These are phyloP conservation scores for Poecilia gillii DNA, from an alignment of 2,797 vertebrate genomes.

Conservation along the genomic window DNA sequence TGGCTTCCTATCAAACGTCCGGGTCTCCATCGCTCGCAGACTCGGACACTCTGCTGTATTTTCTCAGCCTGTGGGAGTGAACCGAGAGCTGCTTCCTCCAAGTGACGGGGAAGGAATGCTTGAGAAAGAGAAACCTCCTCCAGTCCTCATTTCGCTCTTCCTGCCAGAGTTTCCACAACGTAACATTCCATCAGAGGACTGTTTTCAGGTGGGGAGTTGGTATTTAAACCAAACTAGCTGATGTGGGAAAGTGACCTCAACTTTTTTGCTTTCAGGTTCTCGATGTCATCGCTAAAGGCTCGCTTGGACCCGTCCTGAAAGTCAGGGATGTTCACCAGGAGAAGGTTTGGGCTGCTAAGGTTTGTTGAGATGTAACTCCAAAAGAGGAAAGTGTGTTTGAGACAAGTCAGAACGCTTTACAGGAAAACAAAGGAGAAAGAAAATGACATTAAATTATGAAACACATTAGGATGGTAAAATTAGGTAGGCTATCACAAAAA, in stretches of 20 bases:
- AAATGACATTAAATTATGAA: background rate
- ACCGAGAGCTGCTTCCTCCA: slow-evolving; percentile 15
- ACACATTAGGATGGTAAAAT: background rate
- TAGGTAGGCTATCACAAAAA: background rate
- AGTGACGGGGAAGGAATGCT: slow-evolving; percentile 40
- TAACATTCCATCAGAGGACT: slow-evolving; percentile 69
- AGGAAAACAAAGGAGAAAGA: background rate
- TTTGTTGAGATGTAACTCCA: slow-evolving; percentile 47
- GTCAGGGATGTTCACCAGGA: slow-evolving; percentile 81
- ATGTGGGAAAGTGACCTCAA: background rate
- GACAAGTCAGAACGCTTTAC: background rate
- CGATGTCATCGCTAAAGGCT: slow-evolving; percentile 86
- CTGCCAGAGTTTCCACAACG: slow-evolving; percentile 88
- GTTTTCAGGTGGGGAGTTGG: slow-evolving; percentile 78
- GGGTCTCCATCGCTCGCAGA: slow-evolving; percentile 67
- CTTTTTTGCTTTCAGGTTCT: slow-evolving; percentile 78
- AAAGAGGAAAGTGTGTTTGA: background rate
- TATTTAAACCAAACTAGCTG: slow-evolving; percentile 43
- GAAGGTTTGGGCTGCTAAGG: slow-evolving; percentile 88
- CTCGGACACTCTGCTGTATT: slow-evolving; percentile 60
- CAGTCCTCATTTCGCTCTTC: slow-evolving; percentile 82
- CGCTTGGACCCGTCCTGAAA: slow-evolving; percentile 89
- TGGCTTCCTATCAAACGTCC: slow-evolving; percentile 70
- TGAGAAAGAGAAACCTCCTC: slow-evolving; percentile 65
- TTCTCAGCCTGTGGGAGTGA: slow-evolving; percentile 29